phyloP scores from a whole-genome alignment of 1,140 invertebrate species.

The Meloidogyne hapla region DNA sequence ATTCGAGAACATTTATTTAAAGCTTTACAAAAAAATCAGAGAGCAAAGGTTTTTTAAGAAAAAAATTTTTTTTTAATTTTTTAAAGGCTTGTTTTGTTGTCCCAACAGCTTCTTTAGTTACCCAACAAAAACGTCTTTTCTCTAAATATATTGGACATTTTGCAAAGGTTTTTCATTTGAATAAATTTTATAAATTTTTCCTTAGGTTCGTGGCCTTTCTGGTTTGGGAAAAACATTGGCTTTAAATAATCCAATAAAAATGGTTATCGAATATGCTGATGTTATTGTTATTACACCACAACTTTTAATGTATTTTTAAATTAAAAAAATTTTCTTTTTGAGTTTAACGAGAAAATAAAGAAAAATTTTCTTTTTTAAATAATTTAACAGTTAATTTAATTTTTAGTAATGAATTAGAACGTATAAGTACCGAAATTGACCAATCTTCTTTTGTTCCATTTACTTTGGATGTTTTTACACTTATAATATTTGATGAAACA shows the following conservation, averaged over 20 bases:
- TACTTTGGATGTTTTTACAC: constrained; percentile 27
- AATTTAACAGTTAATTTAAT: background rate
- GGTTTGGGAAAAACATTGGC: background rate
- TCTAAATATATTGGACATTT: constrained; percentile 6
- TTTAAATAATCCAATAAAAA: constrained; percentile 15
- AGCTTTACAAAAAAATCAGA: background rate
- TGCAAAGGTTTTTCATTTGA: background rate
- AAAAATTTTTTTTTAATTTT: background rate
- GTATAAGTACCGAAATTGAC: constrained; percentile 19
- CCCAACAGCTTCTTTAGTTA: constrained; percentile 30
- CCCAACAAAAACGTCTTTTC: constrained; percentile 34
- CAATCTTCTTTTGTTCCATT: background rate
- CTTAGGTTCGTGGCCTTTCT: constrained; percentile 11
- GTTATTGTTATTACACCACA: constrained; percentile 41
- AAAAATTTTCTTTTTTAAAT: background rate
- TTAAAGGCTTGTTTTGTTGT: constrained; percentile 28
- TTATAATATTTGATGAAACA: constrained; percentile 44
- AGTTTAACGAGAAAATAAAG: background rate
- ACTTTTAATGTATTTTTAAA: constrained; percentile 31
- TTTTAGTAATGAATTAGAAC: background rate
- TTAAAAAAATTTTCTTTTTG: no score
- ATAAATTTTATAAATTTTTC: background rate
- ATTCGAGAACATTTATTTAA: constrained; percentile 40
- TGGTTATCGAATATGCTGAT: constrained; percentile 15
- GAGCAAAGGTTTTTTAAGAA: background rate